Evolutionary conservation across 2,888 invertebrate genomes (phyloP), one percentile per base, ranked within the genome.

Genomic region (Portevinia maculata): DNA sequence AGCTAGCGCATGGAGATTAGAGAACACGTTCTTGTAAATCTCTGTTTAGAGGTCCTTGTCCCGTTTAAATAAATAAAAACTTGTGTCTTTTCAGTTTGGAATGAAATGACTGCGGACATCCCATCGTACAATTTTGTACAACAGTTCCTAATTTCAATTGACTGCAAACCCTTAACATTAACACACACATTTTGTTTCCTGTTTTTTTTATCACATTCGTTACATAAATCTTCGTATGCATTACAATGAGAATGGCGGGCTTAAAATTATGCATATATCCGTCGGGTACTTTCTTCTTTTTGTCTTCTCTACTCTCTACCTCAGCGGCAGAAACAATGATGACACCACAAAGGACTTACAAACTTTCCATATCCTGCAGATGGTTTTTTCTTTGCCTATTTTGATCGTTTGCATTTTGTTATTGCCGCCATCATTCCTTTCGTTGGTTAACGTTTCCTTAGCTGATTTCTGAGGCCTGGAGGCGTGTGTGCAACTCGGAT

Each of bases 311-410:
- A 11, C 5, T n/a, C 41, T 15, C 13, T 11, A 13, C 39, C 13
- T 15, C 39, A 15, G 39, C n/a, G 8, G n/a, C 15, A 17, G 5
- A 11, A 6, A 24, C n/a, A 39, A 39, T 39, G 21, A 46, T 28
- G 15, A 37, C 9, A 79, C 76, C 41, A n/a, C 53, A 59, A 83
- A 60, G 50, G 41, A 73, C 83, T 83, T 62, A 67, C 48, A 71
- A 73, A 75, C 62, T 62, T 67, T 67, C 30, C 48, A 9, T 34
- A 75, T 53, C 53, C 65, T 71, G 59, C 60, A 71, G 64, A 57
- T 78, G 50, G 52, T 34, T 57, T 62, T 83, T 75, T 71, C 39
- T 13, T 55, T 41, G 48, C 19, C 32, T 37, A 15, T 28, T 15
- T 15, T 28, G 11, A 41, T 39, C 24, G 28, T 41, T 41, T 53